Conservation (phyloP, 2,888 invertebrate species). For the Drosophila lutescens region DNA sequence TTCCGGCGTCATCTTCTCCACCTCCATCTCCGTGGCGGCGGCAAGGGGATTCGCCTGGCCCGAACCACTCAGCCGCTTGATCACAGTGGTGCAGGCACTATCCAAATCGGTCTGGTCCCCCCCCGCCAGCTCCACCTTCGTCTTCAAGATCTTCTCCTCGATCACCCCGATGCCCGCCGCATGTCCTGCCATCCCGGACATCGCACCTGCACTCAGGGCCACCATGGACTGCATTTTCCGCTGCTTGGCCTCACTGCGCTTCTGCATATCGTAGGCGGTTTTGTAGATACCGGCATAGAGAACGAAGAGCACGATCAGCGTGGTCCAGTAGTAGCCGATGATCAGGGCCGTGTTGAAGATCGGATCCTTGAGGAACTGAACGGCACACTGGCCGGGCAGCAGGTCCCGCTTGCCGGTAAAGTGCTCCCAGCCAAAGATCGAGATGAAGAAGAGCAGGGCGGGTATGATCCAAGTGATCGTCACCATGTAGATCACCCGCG, state of each 20-base stretch:
- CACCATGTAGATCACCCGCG: conserved; percentile 97
- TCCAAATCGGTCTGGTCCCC: conserved; percentile 58
- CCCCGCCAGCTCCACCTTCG: conserved; percentile 72
- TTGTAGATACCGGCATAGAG: conserved; percentile 99
- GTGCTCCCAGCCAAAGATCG: conserved; percentile 99
- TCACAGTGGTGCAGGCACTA: conserved; percentile 74
- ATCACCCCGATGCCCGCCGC: conserved; percentile 94
- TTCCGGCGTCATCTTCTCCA: conserved; percentile 69
- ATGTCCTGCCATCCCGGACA: conserved; percentile 95
- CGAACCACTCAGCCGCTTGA: conserved; percentile 71
- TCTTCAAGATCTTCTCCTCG: conserved; percentile 85
- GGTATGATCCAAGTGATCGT: conserved; percentile 99
- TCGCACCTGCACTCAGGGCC: conserved; percentile 93
- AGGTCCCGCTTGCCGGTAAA: conserved; percentile 97
- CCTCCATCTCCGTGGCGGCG: conserved; percentile 66
- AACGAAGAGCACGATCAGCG: conserved; percentile 96
- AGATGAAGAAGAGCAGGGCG: conserved; percentile 97
- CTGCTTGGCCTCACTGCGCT: conserved; percentile 97
- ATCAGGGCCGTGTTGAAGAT: conserved; percentile 98
- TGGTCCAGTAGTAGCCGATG: conserved; percentile 99
- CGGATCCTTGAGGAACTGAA: conserved; percentile 98
- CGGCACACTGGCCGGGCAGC: conserved; percentile 94
- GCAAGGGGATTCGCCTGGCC: conserved; percentile 80
- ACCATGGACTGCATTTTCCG: conserved; percentile 98
- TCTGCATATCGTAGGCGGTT: conserved; percentile 98